These are phyloP conservation scores for Xenopus laevis DNA, from an alignment of 2,113 vertebrate genomes.

Conservation along the genomic window DNA sequence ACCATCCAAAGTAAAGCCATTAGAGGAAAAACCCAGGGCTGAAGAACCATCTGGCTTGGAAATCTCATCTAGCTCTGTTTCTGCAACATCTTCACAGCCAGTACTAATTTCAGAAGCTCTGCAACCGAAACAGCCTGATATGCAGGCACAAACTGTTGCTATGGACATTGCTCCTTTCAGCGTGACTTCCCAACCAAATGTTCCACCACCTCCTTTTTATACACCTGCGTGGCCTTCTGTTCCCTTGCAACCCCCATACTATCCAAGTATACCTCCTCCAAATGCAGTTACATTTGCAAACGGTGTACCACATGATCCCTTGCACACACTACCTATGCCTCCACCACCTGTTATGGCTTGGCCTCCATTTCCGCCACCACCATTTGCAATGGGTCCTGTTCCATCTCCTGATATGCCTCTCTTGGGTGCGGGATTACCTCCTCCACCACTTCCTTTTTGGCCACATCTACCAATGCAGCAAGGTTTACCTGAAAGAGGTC, in stretches of 20 bases:
- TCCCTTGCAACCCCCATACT: slow-evolving; percentile 56
- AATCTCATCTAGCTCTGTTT: background rate
- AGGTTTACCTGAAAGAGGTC: slow-evolving; percentile 40
- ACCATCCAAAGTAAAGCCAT: background rate
- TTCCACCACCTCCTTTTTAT: slow-evolving; percentile 45
- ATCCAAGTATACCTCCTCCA: slow-evolving; percentile 54
- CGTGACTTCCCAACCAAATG: slow-evolving; percentile 11
- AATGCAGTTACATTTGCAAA: slow-evolving; percentile 37
- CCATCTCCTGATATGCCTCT: slow-evolving; percentile 54
- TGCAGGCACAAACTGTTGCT: slow-evolving; percentile 29
- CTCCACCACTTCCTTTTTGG: slow-evolving; percentile 60
- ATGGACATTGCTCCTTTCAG: slow-evolving; percentile 14
- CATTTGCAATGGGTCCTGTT: slow-evolving; percentile 49
- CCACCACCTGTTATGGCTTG: slow-evolving; percentile 61
- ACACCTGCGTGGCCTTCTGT: slow-evolving; percentile 62
- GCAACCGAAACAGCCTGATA: slow-evolving; percentile 36
- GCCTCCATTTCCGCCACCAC: slow-evolving; percentile 51
- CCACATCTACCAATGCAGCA: slow-evolving; percentile 55
- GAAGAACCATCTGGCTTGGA: background rate
- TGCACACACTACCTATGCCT: slow-evolving; percentile 52
- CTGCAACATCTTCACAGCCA: background rate
- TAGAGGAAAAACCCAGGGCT: background rate
- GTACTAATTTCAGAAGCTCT: background rate
- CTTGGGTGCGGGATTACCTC: slow-evolving; percentile 55
- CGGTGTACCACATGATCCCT: slow-evolving; percentile 51